These are phyloP conservation scores for Eulemur mongoz DNA, from an alignment of 2,797 vertebrate genomes.

Conservation along the genomic window DNA sequence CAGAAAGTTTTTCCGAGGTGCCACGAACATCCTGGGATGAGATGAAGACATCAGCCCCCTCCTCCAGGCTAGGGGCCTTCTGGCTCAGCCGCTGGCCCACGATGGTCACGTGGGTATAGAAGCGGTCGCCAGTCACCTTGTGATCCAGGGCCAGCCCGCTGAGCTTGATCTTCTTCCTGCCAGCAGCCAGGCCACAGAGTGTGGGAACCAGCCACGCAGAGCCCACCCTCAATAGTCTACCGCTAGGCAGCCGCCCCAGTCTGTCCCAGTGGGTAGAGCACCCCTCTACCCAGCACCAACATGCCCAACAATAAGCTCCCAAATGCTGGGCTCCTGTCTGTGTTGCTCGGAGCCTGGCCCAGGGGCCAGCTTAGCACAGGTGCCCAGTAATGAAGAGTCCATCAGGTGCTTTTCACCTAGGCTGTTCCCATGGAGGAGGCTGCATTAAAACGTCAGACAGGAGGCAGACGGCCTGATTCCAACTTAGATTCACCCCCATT, in stretches of 20 bases:
- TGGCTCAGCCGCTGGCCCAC: conserved; percentile 85
- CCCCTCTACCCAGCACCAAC: neutral
- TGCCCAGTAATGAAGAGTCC: neutral
- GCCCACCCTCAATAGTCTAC: neutral
- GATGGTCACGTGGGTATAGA: conserved; percentile 83
- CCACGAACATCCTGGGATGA: conserved; percentile 39
- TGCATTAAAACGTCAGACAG: neutral
- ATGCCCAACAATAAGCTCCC: neutral
- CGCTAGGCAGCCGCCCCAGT: neutral
- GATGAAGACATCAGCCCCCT: conserved; percentile 81
- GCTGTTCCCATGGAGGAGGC: neutral
- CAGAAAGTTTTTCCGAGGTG: conserved; percentile 62
- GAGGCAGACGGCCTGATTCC: neutral
- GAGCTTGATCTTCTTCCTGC: conserved; percentile 88
- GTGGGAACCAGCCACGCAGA: neutral
- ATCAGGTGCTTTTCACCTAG: neutral
- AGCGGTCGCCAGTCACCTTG: conserved; percentile 86
- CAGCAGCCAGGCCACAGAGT: neutral
- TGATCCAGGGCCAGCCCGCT: conserved; percentile 84
- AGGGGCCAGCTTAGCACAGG: neutral
- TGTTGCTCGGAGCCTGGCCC: neutral
- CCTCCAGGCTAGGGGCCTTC: conserved; percentile 81
- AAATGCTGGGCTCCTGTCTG: neutral
- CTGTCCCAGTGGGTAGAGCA: neutral
- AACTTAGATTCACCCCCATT: neutral